Base-by-base conservation (phyloP, 2,888 invertebrate species). In the Leptothorax acervorum region DNA sequence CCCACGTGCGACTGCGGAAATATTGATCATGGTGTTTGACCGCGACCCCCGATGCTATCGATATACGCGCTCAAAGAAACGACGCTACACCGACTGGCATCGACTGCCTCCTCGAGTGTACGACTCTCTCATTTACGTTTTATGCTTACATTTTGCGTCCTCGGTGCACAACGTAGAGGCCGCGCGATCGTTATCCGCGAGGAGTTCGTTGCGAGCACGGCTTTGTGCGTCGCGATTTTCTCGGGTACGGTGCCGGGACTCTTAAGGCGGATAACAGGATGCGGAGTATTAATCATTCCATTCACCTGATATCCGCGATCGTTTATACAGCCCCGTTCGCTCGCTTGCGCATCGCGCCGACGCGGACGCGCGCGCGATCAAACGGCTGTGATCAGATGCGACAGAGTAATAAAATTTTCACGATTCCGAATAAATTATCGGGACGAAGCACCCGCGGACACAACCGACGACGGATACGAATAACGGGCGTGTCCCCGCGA, bases 251-350 rank as follows among this genome's bases (percentile, higher is more conserved):
- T 9, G 57, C 62, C 53, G 60, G 74, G 66, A 70, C 65, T 68
- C 82, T 86, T 83, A 70, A 63, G 60, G 76, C 63, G 79, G 83
- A 74, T 84, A 86, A 88, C 85, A 85, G 89, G 86, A 89, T 88
- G 84, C 53, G 75, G 82, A 84, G 82, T 85, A 86, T 90, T 90
- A 90, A 89, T 90, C 89, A 89, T 86, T 85, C 63, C 87, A 81
- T 88, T 87, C 88, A 86, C 82, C 86, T 81, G 90, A 86, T 89
- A 89, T 86, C 89, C 87, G 83, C 82, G 84, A 88, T 89, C 87
- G 71, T 87, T 88, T 85, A 81, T 88, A 79, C 87, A 55, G 53
- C 39, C 35, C n/a, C 82, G 51, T n/a, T 35, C 70, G 45, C 23
- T 35, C 11, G 53, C 74, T 48, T 28, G 79, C 68, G 63, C 70